Percentiles rank a stretch among this genome's conserved stretches.
phyloP scores from a whole-genome alignment of 2,113 vertebrate genomes.

The Calidris pygmaea region DNA sequence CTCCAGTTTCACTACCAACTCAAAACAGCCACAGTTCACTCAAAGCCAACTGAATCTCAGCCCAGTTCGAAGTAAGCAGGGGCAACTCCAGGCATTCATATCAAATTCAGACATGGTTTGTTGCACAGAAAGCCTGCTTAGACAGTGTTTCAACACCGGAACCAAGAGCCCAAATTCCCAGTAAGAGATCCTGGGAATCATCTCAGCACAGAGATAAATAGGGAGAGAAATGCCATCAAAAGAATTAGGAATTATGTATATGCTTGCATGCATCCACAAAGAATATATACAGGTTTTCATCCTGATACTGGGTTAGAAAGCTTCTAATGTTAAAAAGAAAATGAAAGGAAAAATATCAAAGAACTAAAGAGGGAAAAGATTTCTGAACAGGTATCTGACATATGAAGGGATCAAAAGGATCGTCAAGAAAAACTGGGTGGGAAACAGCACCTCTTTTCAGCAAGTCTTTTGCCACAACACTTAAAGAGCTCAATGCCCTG shows the following conservation, averaged over 20 bases:
- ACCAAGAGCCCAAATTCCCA: background rate
- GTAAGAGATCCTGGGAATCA: background rate
- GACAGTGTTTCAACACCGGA: background rate
- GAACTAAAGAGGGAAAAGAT: background rate
- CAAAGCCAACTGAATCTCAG: slow-evolving; percentile 33
- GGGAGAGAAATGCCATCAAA: background rate
- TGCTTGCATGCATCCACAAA: background rate
- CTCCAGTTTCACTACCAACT: slow-evolving; percentile 18
- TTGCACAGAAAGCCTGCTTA: background rate
- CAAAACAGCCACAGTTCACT: background rate
- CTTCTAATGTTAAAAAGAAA: background rate
- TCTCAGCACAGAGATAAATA: background rate
- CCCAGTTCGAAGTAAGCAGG: background rate
- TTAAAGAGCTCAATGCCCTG: background rate
- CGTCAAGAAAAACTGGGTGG: background rate
- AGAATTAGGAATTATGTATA: background rate
- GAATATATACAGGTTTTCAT: background rate
- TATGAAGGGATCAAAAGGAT: background rate
- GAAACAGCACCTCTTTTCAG: background rate
- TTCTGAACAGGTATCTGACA: background rate
- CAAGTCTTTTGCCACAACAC: background rate
- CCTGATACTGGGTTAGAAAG: background rate
- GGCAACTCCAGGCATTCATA: background rate
- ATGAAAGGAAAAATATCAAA: background rate
- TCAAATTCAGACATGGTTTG: background rate